These are phyloP conservation scores for Lomographa bimaculata DNA, from an alignment of 2,888 invertebrate species.

Conservation along the genomic window DNA sequence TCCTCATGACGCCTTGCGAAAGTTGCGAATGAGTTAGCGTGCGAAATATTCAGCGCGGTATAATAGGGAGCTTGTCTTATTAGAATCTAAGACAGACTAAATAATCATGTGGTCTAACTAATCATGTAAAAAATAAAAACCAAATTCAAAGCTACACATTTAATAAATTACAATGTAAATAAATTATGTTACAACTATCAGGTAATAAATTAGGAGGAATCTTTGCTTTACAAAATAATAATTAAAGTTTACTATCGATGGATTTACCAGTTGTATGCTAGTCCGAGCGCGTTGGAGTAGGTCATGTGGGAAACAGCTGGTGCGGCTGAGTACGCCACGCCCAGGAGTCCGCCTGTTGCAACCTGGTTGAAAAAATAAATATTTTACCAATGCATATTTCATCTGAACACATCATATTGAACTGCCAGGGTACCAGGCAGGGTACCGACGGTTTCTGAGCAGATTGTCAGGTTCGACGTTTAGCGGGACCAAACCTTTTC, in stretches of 20 bases:
- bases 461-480: too few species aligned
- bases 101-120: too few species aligned
- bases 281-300: conserved; percentile 82
- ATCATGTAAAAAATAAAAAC: conserved; percentile 11
- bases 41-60: too few species aligned
- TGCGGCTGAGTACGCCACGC: conserved; percentile 84
- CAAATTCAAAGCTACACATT: conserved; percentile 17
- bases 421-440: too few species aligned
- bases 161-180: conserved; percentile 31
- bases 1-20: too few species aligned
- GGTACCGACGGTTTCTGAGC: too few species aligned
- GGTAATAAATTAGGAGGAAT: conserved; percentile 78
- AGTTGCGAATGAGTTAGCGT: too few species aligned
- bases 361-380: conserved; percentile 52
- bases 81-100: too few species aligned
- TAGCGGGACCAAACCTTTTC: too few species aligned
- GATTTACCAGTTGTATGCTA: conserved; percentile 80
- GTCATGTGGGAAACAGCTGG: conserved; percentile 85
- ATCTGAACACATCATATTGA: too few species aligned
- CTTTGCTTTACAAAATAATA: conserved; percentile 39
- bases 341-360: conserved; percentile 79
- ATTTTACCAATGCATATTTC: too few species aligned
- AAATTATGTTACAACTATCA: conserved; percentile 62
- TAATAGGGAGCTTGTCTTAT: too few species aligned
- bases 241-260: conserved; percentile 1